A percentile compares a stretch with the other conserved stretches of the same genome.
Conservation (phyloP, 2,113 vertebrate genomes). For the Phasianus colchicus region DNA sequence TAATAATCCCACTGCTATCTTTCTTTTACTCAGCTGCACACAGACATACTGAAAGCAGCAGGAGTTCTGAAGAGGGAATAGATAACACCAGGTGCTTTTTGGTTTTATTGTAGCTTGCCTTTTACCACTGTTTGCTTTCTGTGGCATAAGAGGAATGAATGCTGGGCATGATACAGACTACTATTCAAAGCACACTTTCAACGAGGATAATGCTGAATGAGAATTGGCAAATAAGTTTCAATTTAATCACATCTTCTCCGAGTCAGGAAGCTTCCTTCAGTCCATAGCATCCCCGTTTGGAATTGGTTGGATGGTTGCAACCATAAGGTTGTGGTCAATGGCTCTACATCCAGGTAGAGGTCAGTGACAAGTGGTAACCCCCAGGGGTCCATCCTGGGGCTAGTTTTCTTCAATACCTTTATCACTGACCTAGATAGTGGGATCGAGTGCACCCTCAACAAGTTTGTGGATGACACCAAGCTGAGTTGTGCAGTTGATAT, state of each 20-base stretch:
- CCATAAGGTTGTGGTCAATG: background rate
- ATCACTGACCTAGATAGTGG: background rate
- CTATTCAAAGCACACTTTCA: background rate
- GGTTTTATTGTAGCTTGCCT: constrained; percentile 70
- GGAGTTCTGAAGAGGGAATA: constrained; percentile 61
- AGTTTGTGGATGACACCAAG: too few relatives aligned
- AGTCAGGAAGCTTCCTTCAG: constrained; percentile 20
- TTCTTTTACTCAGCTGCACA: constrained; percentile 73
- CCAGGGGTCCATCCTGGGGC: background rate
- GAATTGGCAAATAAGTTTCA: constrained; percentile 49
- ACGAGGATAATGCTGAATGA: background rate
- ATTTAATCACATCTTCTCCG: constrained; percentile 40
- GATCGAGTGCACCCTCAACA: background rate
- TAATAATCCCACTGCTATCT: constrained; percentile 70
- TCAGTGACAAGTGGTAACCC: background rate
- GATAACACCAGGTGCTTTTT: constrained; percentile 57
- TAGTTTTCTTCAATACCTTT: background rate
- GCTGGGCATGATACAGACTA: background rate
- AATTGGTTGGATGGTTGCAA: background rate
- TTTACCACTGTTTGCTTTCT: constrained; percentile 72
- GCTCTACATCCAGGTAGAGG: background rate
- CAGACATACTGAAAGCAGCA: constrained; percentile 61
- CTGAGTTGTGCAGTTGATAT: too few relatives aligned
- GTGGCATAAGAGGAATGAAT: constrained; percentile 64
- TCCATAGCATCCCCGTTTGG: background rate